Percentiles rank a stretch among this genome's conserved stretches.
phyloP scores from a whole-genome alignment of 2,888 invertebrate genomes.

The Drosophila lacicola region DNA sequence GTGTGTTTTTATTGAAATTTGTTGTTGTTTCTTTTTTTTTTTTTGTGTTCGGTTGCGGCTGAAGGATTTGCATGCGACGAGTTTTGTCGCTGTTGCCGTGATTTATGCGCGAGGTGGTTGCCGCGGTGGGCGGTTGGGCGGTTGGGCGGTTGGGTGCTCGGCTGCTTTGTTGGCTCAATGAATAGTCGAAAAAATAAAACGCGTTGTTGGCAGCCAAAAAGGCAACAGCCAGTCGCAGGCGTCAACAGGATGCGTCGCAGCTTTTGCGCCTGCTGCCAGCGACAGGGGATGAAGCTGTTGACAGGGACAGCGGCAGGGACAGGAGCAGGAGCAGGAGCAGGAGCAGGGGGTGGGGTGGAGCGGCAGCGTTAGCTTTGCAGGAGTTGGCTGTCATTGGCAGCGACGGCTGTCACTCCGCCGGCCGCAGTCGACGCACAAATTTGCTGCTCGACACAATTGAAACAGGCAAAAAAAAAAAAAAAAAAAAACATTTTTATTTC shows the following conservation, averaged over 20 bases:
- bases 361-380: neutral
- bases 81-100: constrained; percentile 62
- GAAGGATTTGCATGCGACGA: constrained; percentile 64
- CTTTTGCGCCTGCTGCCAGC: constrained; percentile 22
- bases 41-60: neutral
- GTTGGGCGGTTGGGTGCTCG: constrained; percentile 2
- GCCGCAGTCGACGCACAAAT: constrained; percentile 42
- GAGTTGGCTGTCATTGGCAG: constrained; percentile 67
- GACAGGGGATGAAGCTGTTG: constrained; percentile 32
- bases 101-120: constrained; percentile 78
- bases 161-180: constrained; percentile 28
- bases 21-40: neutral
- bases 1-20: constrained; percentile 23
- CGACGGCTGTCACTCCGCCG: constrained; percentile 64
- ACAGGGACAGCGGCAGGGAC: too few relatives aligned
- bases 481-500: constrained; percentile 61
- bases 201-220: constrained; percentile 65
- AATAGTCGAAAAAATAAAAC: constrained; percentile 41
- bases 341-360: neutral
- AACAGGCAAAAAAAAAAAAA: constrained; percentile 12
- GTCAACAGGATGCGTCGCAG: constrained; percentile 72
- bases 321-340: too few relatives aligned
- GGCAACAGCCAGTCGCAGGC: constrained; percentile 66
- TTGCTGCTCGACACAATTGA: constrained; percentile 64
- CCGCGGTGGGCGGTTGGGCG: constrained; percentile 29